Evolutionary conservation across 2,888 invertebrate species (phyloP), one percentile per base, ranked within the genome.

Genomic region (Tubulanus polymorphus): DNA sequence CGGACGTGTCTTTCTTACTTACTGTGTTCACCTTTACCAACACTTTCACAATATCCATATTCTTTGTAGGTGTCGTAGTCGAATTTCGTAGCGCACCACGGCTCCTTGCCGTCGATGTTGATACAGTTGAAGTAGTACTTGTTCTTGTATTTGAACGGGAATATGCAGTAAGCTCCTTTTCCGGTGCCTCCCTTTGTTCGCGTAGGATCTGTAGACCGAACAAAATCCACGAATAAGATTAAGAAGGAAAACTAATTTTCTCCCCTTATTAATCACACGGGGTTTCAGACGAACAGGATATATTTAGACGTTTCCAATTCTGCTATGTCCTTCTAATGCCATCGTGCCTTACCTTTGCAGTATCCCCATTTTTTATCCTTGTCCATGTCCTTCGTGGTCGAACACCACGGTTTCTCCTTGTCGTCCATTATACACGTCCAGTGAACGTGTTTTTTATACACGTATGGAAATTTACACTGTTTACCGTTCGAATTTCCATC

Each of bases 321-420:
- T n/a, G n/a, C n/a, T n/a, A n/a, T n/a, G n/a, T n/a, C n/a, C n/a
- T n/a, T n/a, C n/a, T n/a, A n/a, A n/a, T n/a, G n/a, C n/a, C n/a
- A n/a, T n/a, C n/a, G n/a, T n/a, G n/a, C n/a, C 41, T 41, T 15
- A 41, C 41, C 5, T 8, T 20, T 15, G 23, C 41, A 41, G 41
- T 41, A 41, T 8, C 41, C 41, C 41, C 41, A 41, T 41, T 41
- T 41, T 23, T 41, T 41, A 5, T 41, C 41, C 41, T 41, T 41
- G 41, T 41, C 41, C 6, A 20, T 20, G 41, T 41, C 23, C 15
- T 5, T 5, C 3, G 41, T 41, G 6, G 6, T 5, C 6, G 41
- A 5, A 41, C 41, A 41, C 41, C 41, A 41, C 5, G 41, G 41
- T 3, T 18, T 23, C 15, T 41, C 23, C 6, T 5, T 23, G 6